These are phyloP conservation scores for Cyclophora albipunctata DNA, from an alignment of 2,888 invertebrate genomes.

Conservation along the genomic window DNA sequence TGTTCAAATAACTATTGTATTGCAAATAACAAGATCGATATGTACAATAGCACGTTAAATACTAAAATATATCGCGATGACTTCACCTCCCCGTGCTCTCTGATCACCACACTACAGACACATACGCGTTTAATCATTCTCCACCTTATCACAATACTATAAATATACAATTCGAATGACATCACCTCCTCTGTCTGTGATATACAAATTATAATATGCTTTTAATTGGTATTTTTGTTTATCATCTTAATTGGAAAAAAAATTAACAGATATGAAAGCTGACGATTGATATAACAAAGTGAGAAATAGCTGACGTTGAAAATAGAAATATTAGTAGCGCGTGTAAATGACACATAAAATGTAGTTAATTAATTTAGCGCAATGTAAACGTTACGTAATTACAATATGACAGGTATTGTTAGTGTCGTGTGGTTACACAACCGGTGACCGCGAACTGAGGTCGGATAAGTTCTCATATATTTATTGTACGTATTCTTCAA, in stretches of 20 bases:
- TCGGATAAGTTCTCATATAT: slow-evolving; percentile 72
- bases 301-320: not conserved
- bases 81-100: slow-evolving; percentile 41
- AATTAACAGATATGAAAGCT: not conserved
- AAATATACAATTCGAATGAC: slow-evolving; percentile 9
- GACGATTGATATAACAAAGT: not conserved
- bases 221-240: not conserved
- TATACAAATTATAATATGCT: not conserved
- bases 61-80: slow-evolving; percentile 52
- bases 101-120: slow-evolving; percentile 42
- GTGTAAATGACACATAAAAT: not conserved
- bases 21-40: slow-evolving; percentile 48
- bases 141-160: slow-evolving; percentile 2
- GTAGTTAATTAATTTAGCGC: not conserved
- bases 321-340: not conserved
- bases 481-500: slow-evolving; percentile 73
- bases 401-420: slow-evolving; percentile 54
- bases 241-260: not conserved
- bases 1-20: slow-evolving; percentile 57
- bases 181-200: not conserved
- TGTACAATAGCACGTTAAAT: slow-evolving; percentile 46
- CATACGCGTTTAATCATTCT: slow-evolving; percentile 17
- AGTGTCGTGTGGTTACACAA: slow-evolving; percentile 63
- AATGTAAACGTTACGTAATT: slow-evolving; percentile 33
- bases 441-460: slow-evolving; percentile 67